phyloP scores from a whole-genome alignment of 1,140 invertebrate genomes.

The Daktulosphaira vitifoliae region DNA sequence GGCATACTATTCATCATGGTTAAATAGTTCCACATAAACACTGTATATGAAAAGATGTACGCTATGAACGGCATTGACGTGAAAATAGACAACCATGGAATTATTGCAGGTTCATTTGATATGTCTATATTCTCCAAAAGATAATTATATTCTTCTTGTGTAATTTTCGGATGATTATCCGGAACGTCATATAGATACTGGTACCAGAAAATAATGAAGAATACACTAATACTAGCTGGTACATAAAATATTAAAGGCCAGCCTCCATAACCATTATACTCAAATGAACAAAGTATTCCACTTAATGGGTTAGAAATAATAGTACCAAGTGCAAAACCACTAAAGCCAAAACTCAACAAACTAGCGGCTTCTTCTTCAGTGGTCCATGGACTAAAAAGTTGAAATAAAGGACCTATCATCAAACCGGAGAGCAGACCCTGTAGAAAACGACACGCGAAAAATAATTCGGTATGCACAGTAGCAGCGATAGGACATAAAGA shows the following conservation, averaged over 20 bases:
- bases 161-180: constrained; percentile 10
- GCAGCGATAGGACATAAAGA: neutral
- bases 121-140: constrained; percentile 14
- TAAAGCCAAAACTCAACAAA: neutral
- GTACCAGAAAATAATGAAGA: neutral
- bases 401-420: neutral
- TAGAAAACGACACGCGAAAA: constrained; percentile 19
- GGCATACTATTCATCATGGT: constrained; percentile 10
- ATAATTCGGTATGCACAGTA: constrained; percentile 1
- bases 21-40: constrained; percentile 9
- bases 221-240: neutral
- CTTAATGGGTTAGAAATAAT: neutral
- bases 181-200: constrained; percentile 18
- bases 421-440: constrained; percentile 5
- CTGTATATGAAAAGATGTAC: neutral
- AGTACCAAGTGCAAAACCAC: neutral
- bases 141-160: constrained; percentile 8
- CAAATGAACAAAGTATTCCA: neutral
- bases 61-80: constrained; percentile 17
- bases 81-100: constrained; percentile 16
- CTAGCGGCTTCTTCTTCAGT: neutral
- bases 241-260: constrained; percentile 16
- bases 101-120: neutral
- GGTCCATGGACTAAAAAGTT: neutral
- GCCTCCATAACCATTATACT: neutral